A percentile compares a stretch with the other conserved stretches of the same genome.
Evolutionary conservation across 2,888 invertebrate genomes (phyloP).

Genomic region (Thelaira solivaga): DNA sequence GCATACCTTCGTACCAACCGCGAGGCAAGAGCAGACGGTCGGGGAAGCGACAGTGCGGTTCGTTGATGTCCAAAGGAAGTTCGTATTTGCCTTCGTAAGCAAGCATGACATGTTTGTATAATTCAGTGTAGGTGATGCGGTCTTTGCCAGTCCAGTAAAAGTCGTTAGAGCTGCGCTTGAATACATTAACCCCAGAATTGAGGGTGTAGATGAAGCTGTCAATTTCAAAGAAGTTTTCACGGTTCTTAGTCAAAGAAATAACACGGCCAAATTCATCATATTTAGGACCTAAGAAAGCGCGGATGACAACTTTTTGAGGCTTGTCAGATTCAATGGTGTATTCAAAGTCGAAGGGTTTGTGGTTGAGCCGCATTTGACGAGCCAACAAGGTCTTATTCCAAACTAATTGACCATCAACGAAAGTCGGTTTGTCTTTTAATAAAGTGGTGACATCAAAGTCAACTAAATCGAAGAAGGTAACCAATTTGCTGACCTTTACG

Average conservation of each 20-base stretch:
- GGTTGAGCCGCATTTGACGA: too few species aligned
- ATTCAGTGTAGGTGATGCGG: conserved; percentile 81
- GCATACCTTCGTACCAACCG: conserved; percentile 83
- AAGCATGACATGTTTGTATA: conserved; percentile 82
- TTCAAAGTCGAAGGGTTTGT: too few species aligned
- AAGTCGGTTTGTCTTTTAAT: conserved; percentile 78
- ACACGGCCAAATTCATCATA: conserved; percentile 80
- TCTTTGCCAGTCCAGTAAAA: conserved; percentile 82
- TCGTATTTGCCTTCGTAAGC: too few species aligned
- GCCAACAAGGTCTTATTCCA: too few species aligned
- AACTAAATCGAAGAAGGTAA: conserved; percentile 84
- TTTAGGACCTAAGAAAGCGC: conserved; percentile 84
- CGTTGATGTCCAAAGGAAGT: conserved; percentile 79
- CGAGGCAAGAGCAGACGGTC: too few species aligned
- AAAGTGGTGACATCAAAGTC: conserved; percentile 82
- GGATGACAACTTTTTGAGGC: conserved; percentile 80
- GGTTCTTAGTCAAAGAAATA: conserved; percentile 80
- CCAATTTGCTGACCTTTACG: conserved; percentile 81
- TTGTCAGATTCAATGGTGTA: conserved; percentile 80
- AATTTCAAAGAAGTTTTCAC: too few species aligned
- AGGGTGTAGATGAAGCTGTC: too few species aligned
- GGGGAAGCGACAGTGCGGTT: conserved; percentile 84
- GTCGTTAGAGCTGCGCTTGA: too few species aligned
- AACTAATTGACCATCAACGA: conserved; percentile 74
- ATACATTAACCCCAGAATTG: too few species aligned